Percentiles rank a stretch among this genome's conserved stretches.
These are phyloP conservation scores for Lepus timidus DNA, from an alignment of 2,113 vertebrate species.

Conservation along the genomic window DNA sequence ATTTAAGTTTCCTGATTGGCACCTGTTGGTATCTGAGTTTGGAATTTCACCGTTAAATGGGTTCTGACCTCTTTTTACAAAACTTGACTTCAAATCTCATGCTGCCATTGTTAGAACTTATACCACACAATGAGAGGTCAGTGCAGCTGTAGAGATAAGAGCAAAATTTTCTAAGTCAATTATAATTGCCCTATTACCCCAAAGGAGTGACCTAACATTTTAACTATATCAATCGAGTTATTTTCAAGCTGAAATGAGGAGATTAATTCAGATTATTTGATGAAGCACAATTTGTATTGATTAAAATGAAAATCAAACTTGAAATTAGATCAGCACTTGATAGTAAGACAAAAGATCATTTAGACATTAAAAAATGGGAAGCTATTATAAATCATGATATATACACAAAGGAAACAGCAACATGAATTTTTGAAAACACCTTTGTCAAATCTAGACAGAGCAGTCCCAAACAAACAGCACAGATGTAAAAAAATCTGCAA, in stretches of 20 bases:
- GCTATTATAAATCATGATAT: not conserved
- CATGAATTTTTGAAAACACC: conserved; percentile 44
- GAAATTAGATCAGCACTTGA: not conserved
- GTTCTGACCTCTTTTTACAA: conserved; percentile 34
- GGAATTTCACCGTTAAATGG: conserved; percentile 7
- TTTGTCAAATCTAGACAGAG: conserved; percentile 12
- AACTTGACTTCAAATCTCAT: conserved; percentile 36
- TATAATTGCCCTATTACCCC: not conserved
- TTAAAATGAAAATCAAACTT: conserved; percentile 35
- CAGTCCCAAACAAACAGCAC: conserved; percentile 39
- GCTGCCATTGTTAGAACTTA: conserved; percentile 9
- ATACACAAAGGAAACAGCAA: conserved; percentile 40
- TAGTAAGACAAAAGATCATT: conserved; percentile 5
- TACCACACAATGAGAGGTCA: not conserved
- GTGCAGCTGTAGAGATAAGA: not conserved
- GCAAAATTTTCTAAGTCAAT: not conserved
- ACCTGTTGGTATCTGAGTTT: conserved; percentile 29
- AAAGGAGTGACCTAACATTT: conserved; percentile 1
- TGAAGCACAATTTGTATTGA: conserved; percentile 45
- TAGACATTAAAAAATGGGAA: not conserved
- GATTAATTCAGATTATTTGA: conserved; percentile 49
- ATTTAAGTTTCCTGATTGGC: not conserved
- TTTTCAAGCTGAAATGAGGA: conserved; percentile 17
- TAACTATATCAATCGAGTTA: conserved; percentile 23
- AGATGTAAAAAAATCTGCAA: conserved; percentile 51